Evolutionary conservation across 2,888 invertebrate species (phyloP).

Genomic region (Nemapogon koenigi): DNA sequence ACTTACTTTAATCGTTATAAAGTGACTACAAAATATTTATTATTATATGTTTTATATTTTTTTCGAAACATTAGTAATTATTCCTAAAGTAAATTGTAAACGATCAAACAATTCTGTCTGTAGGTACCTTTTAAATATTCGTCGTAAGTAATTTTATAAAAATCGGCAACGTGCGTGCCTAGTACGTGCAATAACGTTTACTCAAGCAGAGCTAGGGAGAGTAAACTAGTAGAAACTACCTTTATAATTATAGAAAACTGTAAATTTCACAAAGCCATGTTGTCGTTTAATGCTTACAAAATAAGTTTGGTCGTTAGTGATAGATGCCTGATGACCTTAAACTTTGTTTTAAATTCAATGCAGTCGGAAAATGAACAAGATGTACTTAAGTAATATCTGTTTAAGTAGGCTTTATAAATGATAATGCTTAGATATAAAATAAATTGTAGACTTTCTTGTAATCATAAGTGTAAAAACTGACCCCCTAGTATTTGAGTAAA

Average conservation of each 20-base stretch:
- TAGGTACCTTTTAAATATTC: too few relatives aligned
- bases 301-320: slow-evolving; percentile 56
- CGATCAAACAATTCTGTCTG: too few relatives aligned
- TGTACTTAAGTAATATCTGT: slow-evolving; percentile 62
- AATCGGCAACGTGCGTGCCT: slow-evolving; percentile 5
- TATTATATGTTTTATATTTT: too few relatives aligned
- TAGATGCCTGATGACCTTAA: slow-evolving; percentile 36
- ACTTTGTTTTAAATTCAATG: slow-evolving; percentile 26
- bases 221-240: background rate
- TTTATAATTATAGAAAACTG: slow-evolving; percentile 7
- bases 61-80: too few relatives aligned
- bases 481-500: slow-evolving; percentile 48
- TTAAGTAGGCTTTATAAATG: slow-evolving; percentile 64
- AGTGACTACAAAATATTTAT: too few relatives aligned
- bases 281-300: slow-evolving; percentile 25
- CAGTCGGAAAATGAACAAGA: slow-evolving; percentile 56
- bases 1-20: too few relatives aligned
- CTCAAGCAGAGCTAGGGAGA: slow-evolving; percentile 1
- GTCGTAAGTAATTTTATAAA: background rate
- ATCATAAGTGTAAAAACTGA: slow-evolving; percentile 40
- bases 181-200: slow-evolving; percentile 19
- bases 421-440: slow-evolving; percentile 49
- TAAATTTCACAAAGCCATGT: background rate
- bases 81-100: too few relatives aligned
- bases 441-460: slow-evolving; percentile 43